These are phyloP conservation scores for Cephalotes varians DNA, from an alignment of 2,888 invertebrate species.

Conservation along the genomic window DNA sequence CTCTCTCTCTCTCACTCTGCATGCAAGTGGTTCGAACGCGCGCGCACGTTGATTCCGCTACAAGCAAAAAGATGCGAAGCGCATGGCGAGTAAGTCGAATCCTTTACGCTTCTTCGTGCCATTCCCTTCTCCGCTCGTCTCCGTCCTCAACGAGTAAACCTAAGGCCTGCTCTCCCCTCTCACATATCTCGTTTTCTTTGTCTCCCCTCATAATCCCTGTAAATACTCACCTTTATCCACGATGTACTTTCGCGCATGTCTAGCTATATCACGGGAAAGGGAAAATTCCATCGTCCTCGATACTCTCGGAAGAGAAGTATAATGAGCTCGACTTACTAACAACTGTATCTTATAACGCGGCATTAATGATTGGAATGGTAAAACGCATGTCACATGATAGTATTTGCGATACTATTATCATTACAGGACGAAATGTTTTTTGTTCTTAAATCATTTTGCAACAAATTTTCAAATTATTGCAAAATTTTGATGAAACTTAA, in stretches of 20 bases:
- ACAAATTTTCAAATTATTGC: background rate
- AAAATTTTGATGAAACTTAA: background rate
- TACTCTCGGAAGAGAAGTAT: background rate
- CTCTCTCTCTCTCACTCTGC: background rate
- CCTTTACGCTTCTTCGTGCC: background rate
- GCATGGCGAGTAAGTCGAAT: slow-evolving; percentile 20
- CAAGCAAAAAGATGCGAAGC: background rate
- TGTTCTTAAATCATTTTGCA: background rate
- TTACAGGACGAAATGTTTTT: background rate
- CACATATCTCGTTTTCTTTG: slow-evolving; percentile 28
- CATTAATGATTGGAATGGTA: background rate
- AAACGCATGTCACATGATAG: background rate
- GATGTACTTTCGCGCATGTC: slow-evolving; percentile 60
- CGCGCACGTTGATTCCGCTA: slow-evolving; percentile 18
- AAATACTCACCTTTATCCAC: slow-evolving; percentile 52
- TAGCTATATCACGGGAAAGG: slow-evolving; percentile 7
- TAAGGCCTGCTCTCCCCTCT: slow-evolving; percentile 12
- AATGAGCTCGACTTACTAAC: background rate
- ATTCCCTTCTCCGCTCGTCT: background rate
- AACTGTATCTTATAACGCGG: background rate
- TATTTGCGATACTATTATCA: background rate
- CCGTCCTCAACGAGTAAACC: background rate
- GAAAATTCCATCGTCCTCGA: slow-evolving; percentile 20
- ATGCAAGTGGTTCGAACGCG: slow-evolving; percentile 16
- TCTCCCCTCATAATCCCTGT: slow-evolving; percentile 49